Evolutionary conservation across 2,113 vertebrate species (phyloP), one percentile per base, ranked within the genome.

Genomic region (Damaliscus lunatus): DNA sequence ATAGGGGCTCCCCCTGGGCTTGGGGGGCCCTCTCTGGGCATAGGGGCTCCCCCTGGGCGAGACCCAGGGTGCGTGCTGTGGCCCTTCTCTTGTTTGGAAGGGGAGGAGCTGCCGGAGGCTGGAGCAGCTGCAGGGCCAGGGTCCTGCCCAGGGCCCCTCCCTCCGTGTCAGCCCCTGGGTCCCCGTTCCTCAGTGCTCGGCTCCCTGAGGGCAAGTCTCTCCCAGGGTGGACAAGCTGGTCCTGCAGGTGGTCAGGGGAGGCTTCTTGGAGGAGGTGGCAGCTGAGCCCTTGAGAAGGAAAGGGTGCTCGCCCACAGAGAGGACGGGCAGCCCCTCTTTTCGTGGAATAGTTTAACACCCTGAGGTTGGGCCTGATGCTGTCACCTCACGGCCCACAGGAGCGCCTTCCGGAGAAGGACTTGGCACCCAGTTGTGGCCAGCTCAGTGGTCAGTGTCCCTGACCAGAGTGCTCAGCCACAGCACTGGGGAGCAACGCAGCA

Each of bases 131-230:
- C 59, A 25, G 91, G 43, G 50, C 36, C 21, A 7, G 91, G 9
- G 60, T 19, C 78, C 36, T 2, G 7, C 27, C 80, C 1, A 19
- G n/a, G 27, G 8, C 48, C 21, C 50, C 43, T 16, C 13, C 13
- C 17, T 11, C 21, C 5, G 17, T 19, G 36, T 48, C 36, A 2
- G 50, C 13, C 14, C 0, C 3, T 36, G 2, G 21, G 31, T 31
- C 85, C 52, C 21, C 2, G 33, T 17, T 27, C 16, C 21, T 33
- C 57, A 36, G n/a, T 23, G 52, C 15, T 25, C 3, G 6, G 11
- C 19, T 21, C 17, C 46, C 40, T 31, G 16, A 48, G n/a, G 52
- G 6, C 52, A 55, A 55, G 88, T 21, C 17, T 82, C 40, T n/a
- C 43, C 57, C 12, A 40, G 31, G 12, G 29, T 2, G 60, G 48